Conservation (phyloP, 2,797 vertebrate species). For the Distichodus sexfasciatus region DNA sequence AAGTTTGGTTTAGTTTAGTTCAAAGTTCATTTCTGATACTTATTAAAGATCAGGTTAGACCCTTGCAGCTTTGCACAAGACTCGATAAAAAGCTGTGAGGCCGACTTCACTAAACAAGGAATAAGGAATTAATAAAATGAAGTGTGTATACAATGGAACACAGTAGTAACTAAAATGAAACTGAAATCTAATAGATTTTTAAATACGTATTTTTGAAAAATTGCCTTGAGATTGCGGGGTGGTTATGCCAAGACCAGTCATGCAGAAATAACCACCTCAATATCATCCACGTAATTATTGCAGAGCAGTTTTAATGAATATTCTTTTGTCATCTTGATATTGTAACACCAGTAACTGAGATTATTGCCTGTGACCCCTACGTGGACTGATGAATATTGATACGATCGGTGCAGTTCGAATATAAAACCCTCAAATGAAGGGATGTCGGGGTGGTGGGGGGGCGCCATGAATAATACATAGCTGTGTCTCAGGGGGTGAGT, state of each 20-base stretch:
- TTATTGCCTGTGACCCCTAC: constrained; percentile 46
- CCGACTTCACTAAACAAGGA: neutral
- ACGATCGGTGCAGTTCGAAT: constrained; percentile 39
- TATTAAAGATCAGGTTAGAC: no score
- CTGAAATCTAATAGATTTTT: neutral
- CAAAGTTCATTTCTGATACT: no score
- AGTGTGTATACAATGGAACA: no score
- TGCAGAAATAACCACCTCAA: constrained; percentile 18
- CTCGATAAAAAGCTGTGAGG: no score
- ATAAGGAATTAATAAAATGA: constrained; percentile 11
- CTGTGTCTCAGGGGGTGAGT: constrained; percentile 48
- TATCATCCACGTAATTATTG: constrained; percentile 45
- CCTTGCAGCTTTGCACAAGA: no score
- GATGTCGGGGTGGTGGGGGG: constrained; percentile 41
- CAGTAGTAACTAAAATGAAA: neutral
- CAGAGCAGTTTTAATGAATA: constrained; percentile 52
- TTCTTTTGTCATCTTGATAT: constrained; percentile 48
- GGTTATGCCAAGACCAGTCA: neutral
- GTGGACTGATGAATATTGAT: constrained; percentile 54
- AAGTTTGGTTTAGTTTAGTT: no score
- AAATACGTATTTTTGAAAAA: neutral
- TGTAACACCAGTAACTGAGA: constrained; percentile 43
- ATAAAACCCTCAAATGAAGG: constrained; percentile 43
- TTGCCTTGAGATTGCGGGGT: neutral
- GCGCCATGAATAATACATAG: constrained; percentile 55